Base-by-base conservation (phyloP, 2,797 vertebrate genomes). In the Coendou prehensilis region DNA sequence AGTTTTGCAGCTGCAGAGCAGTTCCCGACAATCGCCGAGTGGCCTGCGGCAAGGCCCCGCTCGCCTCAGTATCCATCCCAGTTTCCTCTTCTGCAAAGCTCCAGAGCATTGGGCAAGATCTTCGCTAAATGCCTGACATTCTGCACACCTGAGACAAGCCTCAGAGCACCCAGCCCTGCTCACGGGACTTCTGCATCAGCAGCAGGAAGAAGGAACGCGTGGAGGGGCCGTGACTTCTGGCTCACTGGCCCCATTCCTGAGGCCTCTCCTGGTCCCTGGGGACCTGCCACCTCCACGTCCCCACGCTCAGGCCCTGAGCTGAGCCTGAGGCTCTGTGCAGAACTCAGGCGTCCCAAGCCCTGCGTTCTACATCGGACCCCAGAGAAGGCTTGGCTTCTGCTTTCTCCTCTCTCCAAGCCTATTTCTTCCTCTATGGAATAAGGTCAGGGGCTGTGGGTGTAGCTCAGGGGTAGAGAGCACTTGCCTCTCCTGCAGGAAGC, bases 351-450 rank as follows among this genome's bases (percentile, higher is more conserved):
- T 1, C 10, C 45, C 4, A 5, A 52, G 88, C 13, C n/a, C 81
- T 0, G 0, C 8, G 0, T 64, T 45, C 30, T 20, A 4, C 13
- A 10, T 0, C 7, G 2, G 26, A 52, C 56, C 63, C 80, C 50
- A 22, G 71, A 9, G 23, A 28, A 50, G 33, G 17, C 61, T 1
- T 0, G 1, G 10, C 18, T 76, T 56, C 41, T 17, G 2, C 26
- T 5, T 23, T 1, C 22, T 76, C 50, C 47, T 69, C 30, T 64
- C 23, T 26, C 22, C 5, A 47, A 9, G 37, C 4, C n/a, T 33
- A 30, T 47, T 41, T 69, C 71, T 83, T 79, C 76, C 30, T 63
- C 45, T 80, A 10, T 76, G n/a, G 67, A 87, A 37, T 17, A 57
- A 26, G 5, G 30, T n/a, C 9, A 22, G 67, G 30, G 23, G 5